phyloP scores from a whole-genome alignment of 2,797 vertebrate species.

The Gorsachius magnificus region DNA sequence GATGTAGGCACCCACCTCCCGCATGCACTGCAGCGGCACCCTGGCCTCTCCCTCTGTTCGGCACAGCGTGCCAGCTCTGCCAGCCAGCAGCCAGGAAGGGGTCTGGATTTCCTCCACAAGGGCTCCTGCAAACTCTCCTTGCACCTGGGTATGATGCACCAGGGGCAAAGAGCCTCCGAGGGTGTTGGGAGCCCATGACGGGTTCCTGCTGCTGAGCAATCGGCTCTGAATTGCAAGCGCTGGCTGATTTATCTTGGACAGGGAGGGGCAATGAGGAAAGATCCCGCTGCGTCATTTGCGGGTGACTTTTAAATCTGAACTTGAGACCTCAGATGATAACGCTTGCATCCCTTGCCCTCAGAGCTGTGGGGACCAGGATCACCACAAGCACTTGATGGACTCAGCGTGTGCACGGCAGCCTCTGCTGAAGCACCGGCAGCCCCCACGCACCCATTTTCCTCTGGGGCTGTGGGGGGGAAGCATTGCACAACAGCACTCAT shows the following conservation, averaged over 20 bases:
- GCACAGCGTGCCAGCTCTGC: background rate
- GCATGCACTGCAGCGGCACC: background rate
- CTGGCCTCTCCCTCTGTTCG: background rate
- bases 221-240: background rate
- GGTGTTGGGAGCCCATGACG: fast-evolving
- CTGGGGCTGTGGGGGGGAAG: background rate
- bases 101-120: background rate
- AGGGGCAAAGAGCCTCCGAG: background rate
- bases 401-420: fast-evolving
- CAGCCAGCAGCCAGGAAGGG: fast-evolving
- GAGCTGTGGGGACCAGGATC: background rate
- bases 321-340: background rate
- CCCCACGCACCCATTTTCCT: background rate
- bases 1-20: background rate
- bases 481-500: constrained; percentile 24
- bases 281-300: background rate
- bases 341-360: background rate
- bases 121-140: background rate
- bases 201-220: background rate
- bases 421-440: background rate
- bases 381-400: background rate
- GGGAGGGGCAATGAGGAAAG: background rate
- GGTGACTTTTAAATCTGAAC: background rate
- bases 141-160: fast-evolving
- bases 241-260: background rate